phyloP scores from a whole-genome alignment of 53 echinoderm and acorn worm species.

The Glandiceps talaboti region DNA sequence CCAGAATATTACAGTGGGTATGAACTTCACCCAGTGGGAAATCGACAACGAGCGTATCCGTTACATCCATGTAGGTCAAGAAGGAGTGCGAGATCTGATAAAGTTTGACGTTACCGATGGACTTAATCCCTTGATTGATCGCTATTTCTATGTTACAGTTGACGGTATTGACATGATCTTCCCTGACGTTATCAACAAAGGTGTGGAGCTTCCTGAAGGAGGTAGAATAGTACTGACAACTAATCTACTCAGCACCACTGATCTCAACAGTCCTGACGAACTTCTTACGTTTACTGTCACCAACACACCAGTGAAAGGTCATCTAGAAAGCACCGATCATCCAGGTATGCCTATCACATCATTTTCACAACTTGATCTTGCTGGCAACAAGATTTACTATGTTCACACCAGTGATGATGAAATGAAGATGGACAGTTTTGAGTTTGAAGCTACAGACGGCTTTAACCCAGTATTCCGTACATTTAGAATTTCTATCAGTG shows the following conservation, averaged over 20 bases:
- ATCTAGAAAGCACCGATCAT: constrained; percentile 89
- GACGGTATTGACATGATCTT: constrained; percentile 74
- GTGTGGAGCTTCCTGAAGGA: constrained; percentile 87
- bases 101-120: constrained; percentile 99
- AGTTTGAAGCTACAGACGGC: constrained; percentile 92
- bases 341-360: constrained; percentile 88
- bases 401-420: constrained; percentile 95
- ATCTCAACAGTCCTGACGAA: constrained; percentile 97
- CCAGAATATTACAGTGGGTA: constrained; percentile 82
- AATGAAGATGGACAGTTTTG: constrained; percentile 97
- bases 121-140: constrained; percentile 73
- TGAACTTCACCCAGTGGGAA: constrained; percentile 94
- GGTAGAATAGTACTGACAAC: constrained; percentile 88
- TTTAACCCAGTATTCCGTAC: constrained; percentile 96
- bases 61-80: constrained; percentile 58
- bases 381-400: constrained; percentile 97
- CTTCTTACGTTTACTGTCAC: constrained; percentile 87
- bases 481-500: constrained; percentile 84
- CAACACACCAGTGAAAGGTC: constrained; percentile 71
- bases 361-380: constrained; percentile 90
- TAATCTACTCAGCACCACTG: constrained; percentile 76
- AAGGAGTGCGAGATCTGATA: constrained; percentile 84
- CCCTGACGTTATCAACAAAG: constrained; percentile 90
- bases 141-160: constrained; percentile 90
- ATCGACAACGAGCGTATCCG: constrained; percentile 88